Evolutionary conservation across 2,797 vertebrate genomes (phyloP).

Genomic region (Epinephelus coioides): DNA sequence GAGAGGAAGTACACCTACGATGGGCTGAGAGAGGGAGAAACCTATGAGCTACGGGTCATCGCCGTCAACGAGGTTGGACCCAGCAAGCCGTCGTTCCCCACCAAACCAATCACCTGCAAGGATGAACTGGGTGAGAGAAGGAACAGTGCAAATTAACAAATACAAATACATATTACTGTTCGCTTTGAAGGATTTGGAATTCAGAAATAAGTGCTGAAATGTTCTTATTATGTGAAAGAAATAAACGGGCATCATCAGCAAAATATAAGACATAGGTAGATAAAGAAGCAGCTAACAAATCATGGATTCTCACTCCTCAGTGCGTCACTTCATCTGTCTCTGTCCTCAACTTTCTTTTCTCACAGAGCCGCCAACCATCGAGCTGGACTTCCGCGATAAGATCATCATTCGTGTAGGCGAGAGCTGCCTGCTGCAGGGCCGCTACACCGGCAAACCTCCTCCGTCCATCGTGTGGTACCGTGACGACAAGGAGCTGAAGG

Average conservation of each 20-base stretch:
- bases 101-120: constrained; percentile 97
- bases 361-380: constrained; percentile 95
- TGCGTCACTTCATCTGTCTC: background rate
- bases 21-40: constrained; percentile 94
- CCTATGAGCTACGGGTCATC: constrained; percentile 94
- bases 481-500: constrained; percentile 91
- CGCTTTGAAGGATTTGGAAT: too few relatives aligned
- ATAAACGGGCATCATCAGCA: too few relatives aligned
- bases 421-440: constrained; percentile 93
- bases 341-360: constrained; percentile 16
- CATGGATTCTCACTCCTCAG: too few relatives aligned
- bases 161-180: too few relatives aligned
- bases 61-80: constrained; percentile 96
- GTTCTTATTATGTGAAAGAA: too few relatives aligned
- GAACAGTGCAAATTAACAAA: too few relatives aligned
- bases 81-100: constrained; percentile 96
- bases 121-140: constrained; percentile 91
- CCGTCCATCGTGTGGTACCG: constrained; percentile 94
- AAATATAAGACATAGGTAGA: too few relatives aligned
- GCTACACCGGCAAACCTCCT: constrained; percentile 94
- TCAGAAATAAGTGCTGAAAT: too few relatives aligned
- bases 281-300: too few relatives aligned
- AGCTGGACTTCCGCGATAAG: constrained; percentile 97
- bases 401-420: constrained; percentile 94
- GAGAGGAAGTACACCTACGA: constrained; percentile 92